Evolutionary conservation across 2,888 invertebrate species (phyloP), one percentile per base, ranked within the genome.

Genomic region (Drosophila rubida): DNA sequence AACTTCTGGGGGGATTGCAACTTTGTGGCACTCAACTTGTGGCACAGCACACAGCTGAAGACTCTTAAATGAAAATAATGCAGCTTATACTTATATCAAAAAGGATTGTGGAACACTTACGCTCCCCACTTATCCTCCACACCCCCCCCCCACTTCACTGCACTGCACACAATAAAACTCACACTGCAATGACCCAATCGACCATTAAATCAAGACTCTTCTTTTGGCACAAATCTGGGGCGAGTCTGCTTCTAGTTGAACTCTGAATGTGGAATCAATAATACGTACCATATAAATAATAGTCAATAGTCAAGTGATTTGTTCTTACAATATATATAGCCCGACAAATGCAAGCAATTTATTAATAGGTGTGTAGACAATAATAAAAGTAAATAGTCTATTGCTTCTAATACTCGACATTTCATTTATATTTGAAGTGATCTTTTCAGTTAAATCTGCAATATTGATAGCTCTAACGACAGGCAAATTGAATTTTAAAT

Each of bases 11-110:
- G 39, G 23, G 51, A 22, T 53, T 54, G 68, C 58, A 77, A 74
- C 61, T 75, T 73, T 69, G 69, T 73, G 63, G 64, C 60, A 73
- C 55, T 37, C 42, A 44, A 19, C 39, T 49, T 39, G 51, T 67
- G 59, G 37, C 37, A 60, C 14, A 50, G 48, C 32, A 59, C 57
- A 46, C 19, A 27, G 46, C 76, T 75, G 51, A 30, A 67, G 67
- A 59, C 62, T 67, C 55, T 53, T 74, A 76, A 76, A 67, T 77
- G 72, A 74, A 74, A 74, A 76, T 71, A 74, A 67, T 62, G 59
- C 72, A 51, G 67, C 73, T 61, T 66, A 75, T 60, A 60, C 51
- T 75, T 70, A 64, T 51, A 59, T 37, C 58, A 57, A 35, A 42
- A 46, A 35, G 59, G 51, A 57, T 59, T 63, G 64, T 48, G 42